Evolutionary conservation across 2,888 invertebrate genomes (phyloP), one percentile per base, ranked within the genome.

Genomic region (Synanthedon myopaeformis): DNA sequence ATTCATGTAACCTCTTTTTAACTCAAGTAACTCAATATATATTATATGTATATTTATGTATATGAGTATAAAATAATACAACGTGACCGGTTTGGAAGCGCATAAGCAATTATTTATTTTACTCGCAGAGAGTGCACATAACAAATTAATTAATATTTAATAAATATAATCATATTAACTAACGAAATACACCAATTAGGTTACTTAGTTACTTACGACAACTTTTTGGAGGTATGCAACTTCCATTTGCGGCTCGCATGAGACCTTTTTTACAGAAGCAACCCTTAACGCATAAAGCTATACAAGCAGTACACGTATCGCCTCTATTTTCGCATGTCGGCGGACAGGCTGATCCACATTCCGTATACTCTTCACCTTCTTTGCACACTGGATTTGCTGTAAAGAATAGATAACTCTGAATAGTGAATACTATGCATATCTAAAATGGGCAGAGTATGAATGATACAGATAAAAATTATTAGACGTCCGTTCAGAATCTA

Each of bases 311-410:
- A 35, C 28, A 35, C 13, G 51, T 51, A 23, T 41, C 17, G 11
- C 54, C 54, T 13, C 51, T 50, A 41, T 54, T 53, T 13, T 53
- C 52, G 13, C 57, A 57, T 10, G 57, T 57, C 12, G 52, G 17
- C 2, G 56, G 56, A 4, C 57, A 57, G 4, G 57, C 57, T 1
- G 54, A 45, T 1, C 57, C 57, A 35, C 57, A 57, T 3, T 41
- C 13, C 42, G 4, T 52, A 17, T 17, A 17, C 17, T 17, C 17
- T 17, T 42, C n/a, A 4, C 12, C 12, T n/a, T 13, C 42, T 42
- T 42, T 42, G 42, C 42, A 42, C n/a, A 42, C 42, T 42, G 42
- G 42, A n/a, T 42, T 42, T n/a, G 42, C 42, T 12, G 42, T 42
- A 3, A 42, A 42, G 8, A 42, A 35, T 35, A 10, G 3, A 2